Percentiles rank a stretch among this genome's conserved stretches.
Conservation (phyloP, 2,888 invertebrate genomes). For the Hesperia comma region DNA sequence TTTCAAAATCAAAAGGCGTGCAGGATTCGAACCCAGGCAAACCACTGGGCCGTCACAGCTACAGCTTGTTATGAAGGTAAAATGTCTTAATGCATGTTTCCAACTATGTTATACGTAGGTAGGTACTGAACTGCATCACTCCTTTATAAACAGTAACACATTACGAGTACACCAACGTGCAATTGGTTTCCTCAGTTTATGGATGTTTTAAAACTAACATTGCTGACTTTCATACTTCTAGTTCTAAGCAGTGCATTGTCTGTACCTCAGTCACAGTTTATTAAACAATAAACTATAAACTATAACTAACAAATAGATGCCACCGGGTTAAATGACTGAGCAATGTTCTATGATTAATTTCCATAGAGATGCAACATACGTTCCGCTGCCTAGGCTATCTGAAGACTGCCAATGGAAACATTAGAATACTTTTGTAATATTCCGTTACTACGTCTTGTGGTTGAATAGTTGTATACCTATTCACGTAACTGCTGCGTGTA, state of each 20-base stretch:
- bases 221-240: no score
- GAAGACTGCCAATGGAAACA: slow-evolving; percentile 30
- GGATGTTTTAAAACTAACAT: no score
- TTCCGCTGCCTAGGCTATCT: slow-evolving; percentile 15
- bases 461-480: slow-evolving; percentile 26
- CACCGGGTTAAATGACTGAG: not conserved
- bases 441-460: slow-evolving; percentile 32
- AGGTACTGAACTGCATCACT: no score
- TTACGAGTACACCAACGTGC: slow-evolving; percentile 7
- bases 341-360: slow-evolving; percentile 11
- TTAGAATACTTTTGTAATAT: slow-evolving; percentile 26
- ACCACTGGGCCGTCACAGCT: no score
- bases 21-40: no score
- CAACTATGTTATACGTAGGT: no score
- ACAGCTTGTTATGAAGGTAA: no score
- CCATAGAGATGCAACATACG: slow-evolving; percentile 15
- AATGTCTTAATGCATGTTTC: no score
- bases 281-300: no score
- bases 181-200: not conserved
- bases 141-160: not conserved
- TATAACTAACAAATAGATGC: not conserved
- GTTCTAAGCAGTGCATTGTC: no score
- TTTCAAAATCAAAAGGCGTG: no score
- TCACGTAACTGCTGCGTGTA: slow-evolving; percentile 7
- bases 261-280: no score